phyloP scores from a whole-genome alignment of 2,113 vertebrate genomes.

The Istiophorus platypterus region DNA sequence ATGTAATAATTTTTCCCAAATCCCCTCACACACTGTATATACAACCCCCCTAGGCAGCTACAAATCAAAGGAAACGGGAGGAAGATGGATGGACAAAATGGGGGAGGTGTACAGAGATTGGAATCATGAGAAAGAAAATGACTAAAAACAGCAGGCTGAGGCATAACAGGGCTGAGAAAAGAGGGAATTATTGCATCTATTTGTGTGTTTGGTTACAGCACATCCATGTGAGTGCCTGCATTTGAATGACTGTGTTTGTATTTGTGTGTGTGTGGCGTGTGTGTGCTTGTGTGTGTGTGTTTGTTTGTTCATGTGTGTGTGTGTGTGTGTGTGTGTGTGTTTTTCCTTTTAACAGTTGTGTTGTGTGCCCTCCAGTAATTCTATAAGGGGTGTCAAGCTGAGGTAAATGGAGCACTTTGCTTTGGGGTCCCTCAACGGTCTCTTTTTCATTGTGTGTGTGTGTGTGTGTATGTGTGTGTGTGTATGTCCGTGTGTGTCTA shows the following conservation, averaged over 20 bases:
- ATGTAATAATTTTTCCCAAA: conserved; percentile 24
- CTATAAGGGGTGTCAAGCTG: conserved; percentile 44
- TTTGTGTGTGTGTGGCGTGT: too few relatives aligned
- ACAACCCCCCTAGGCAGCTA: conserved; percentile 37
- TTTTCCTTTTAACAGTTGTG: not conserved
- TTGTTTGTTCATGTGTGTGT: too few relatives aligned
- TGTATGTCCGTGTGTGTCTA: not conserved
- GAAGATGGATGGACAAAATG: conserved; percentile 23
- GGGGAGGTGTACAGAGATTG: conserved; percentile 29
- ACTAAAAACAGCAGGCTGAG: conserved; percentile 25
- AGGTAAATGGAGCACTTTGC: conserved; percentile 58
- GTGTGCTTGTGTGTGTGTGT: not conserved
- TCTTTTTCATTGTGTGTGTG: not conserved
- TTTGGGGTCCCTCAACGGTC: conserved; percentile 8
- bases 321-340: not conserved
- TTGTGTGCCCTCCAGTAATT: conserved; percentile 39
- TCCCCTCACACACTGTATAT: conserved; percentile 23
- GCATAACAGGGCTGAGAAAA: conserved; percentile 8
- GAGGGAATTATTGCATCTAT: conserved; percentile 14
- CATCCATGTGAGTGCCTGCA: conserved; percentile 11
- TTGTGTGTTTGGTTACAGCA: conserved; percentile 23
- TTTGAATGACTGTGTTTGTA: not conserved
- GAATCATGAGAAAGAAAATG: conserved; percentile 25
- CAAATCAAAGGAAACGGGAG: conserved; percentile 47
- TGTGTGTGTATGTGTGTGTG: conserved; percentile 8